A percentile compares a stretch with the other conserved stretches of the same genome.
Conservation (phyloP, 2,888 invertebrate genomes). For the Lasioglossum calceatum region DNA sequence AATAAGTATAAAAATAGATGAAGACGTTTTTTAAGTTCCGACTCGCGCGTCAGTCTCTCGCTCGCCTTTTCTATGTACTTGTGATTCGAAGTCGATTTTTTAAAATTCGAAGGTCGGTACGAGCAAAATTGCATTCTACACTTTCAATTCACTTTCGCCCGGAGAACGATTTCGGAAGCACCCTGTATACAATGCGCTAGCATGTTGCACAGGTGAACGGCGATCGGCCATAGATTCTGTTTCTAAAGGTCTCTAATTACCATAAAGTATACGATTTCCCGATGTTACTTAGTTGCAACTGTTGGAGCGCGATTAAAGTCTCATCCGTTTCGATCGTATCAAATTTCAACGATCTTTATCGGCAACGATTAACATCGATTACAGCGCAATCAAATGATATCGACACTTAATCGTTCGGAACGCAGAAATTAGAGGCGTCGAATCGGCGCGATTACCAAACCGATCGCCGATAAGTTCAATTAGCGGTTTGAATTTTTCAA, state of each 20-base stretch:
- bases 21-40: not conserved
- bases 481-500: not conserved
- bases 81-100: not conserved
- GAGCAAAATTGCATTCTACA: not conserved
- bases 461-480: not conserved
- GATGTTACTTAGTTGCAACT: not conserved
- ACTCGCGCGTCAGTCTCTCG: not conserved
- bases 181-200: conserved; percentile 9
- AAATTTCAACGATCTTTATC: not conserved
- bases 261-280: conserved; percentile 29
- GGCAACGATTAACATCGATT: conserved; percentile 17
- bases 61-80: not conserved
- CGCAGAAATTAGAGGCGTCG: not conserved
- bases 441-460: not conserved
- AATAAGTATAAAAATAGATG: not conserved
- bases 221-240: conserved; percentile 29
- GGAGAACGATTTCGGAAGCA: conserved; percentile 14
- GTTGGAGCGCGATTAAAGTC: not conserved
- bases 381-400: not conserved
- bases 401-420: not conserved
- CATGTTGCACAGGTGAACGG: conserved; percentile 27
- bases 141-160: not conserved
- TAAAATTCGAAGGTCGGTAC: not conserved
- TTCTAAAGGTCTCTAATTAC: conserved; percentile 49
- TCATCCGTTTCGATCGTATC: not conserved